These are phyloP conservation scores for Barbus barbus DNA, from an alignment of 2,113 vertebrate genomes.

Conservation along the genomic window DNA sequence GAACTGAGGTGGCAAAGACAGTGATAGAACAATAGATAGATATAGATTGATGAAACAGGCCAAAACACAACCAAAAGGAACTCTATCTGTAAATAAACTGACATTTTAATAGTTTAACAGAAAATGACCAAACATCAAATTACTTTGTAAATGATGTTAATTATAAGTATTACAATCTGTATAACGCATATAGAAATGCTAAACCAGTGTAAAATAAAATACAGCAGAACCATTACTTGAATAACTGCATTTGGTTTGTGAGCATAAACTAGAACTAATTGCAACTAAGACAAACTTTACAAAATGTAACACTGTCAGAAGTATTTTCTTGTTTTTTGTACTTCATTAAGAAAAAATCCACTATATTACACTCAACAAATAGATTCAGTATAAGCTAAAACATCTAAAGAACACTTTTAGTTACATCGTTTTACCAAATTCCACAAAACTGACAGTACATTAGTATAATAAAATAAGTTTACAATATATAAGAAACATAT, in stretches of 20 bases:
- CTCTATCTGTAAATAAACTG: background rate
- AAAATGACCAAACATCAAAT: background rate
- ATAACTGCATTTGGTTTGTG: slow-evolving; percentile 24
- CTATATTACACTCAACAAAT: background rate
- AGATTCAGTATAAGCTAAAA: background rate
- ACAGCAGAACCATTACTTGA: slow-evolving; percentile 46
- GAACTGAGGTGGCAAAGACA: background rate
- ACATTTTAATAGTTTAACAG: background rate
- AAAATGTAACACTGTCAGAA: background rate
- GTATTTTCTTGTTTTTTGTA: slow-evolving; percentile 25
- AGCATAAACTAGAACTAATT: background rate
- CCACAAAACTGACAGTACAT: background rate
- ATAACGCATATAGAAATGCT: slow-evolving; percentile 31
- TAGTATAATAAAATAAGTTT: slow-evolving; percentile 11
- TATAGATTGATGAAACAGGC: background rate
- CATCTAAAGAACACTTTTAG: background rate
- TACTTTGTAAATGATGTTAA: slow-evolving; percentile 22
- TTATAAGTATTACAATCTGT: background rate
- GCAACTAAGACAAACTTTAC: background rate
- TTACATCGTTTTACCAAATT: background rate
- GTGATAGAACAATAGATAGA: background rate
- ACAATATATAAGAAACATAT: background rate
- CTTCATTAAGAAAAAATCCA: slow-evolving; percentile 9
- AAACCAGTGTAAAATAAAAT: slow-evolving; percentile 55
- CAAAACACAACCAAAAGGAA: background rate